Evolutionary conservation across 1,140 invertebrate genomes (phyloP).

Genomic region (Caenorhabditis remanei): DNA sequence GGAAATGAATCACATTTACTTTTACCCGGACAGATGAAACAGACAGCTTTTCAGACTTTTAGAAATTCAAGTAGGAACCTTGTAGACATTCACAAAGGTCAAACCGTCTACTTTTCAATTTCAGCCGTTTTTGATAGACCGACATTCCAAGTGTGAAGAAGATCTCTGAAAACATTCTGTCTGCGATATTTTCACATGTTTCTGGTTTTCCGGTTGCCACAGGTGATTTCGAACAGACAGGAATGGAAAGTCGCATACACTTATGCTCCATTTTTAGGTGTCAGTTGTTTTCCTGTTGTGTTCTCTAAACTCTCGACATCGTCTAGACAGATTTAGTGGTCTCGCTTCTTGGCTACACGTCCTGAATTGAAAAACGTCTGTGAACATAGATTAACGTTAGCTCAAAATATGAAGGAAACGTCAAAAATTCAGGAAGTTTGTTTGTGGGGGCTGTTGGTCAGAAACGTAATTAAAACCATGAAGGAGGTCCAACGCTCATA

Average conservation of each 20-base stretch:
- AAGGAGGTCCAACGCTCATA: no score
- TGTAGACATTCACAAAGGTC: no score
- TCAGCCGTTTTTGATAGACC: no score
- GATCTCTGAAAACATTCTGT: no score
- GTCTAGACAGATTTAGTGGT: constrained; percentile 31
- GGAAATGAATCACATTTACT: background rate
- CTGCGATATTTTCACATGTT: background rate
- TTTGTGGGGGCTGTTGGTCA: no score
- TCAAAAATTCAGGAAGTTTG: background rate
- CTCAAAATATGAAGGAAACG: no score
- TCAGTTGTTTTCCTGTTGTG: constrained; percentile 8
- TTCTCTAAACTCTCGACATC: background rate
- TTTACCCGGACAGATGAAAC: no score
- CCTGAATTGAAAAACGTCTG: constrained; percentile 9
- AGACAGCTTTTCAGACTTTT: no score
- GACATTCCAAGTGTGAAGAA: no score
- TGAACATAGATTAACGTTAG: background rate
- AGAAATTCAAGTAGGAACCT: no score
- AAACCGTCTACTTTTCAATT: no score
- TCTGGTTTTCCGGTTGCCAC: background rate
- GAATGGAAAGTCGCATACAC: background rate
- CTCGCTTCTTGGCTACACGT: background rate
- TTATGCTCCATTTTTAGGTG: background rate
- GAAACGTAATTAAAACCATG: no score
- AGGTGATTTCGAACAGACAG: background rate